Evolutionary conservation across 2,888 invertebrate genomes (phyloP), one percentile per base, ranked within the genome.

Genomic region (Tachina grossa): DNA sequence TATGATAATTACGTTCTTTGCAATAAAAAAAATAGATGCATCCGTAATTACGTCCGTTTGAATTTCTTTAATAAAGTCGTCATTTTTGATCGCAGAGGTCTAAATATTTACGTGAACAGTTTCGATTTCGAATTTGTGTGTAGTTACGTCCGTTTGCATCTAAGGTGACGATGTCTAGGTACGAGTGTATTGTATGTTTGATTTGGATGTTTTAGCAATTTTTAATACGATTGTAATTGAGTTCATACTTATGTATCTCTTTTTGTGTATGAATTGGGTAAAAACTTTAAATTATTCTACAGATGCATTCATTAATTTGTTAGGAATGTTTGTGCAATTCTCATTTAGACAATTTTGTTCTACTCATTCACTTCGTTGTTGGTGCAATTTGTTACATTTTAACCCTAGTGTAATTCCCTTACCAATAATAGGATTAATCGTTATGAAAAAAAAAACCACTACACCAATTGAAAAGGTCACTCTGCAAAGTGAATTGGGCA

Each of bases 401-500:
- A 16, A 65, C 9, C 79, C 19, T 39, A 22, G 43, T 22, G 14
- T 45, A 59, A 51, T 65, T 66, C 19, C 51, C 5, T 66, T 53
- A 39, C 45, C 77, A 78, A 66, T 72, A 83, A 78, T 59, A 66
- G 72, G 77, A 83, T 77, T 78, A 77, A 10, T 14, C n/a, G 39
- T 53, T 49, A 72, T 78, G 53, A 83, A 53, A 59, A 72, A n/a
- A 83, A 78, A 72, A 72, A 83, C 66, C 51, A 78, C 77, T 72
- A 83, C 76, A 76, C 57, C 82, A 83, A 83, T 71, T 63, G 59
- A 72, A 59, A 72, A 83, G 71, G 51, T 59, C 65, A 77, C 13
- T 71, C 49, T 53, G 55, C 66, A 72, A 66, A 65, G 31, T 65
- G 43, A 65, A 72, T 71, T 83, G 49, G 41, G 43, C 71, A 82